Evolutionary conservation across 2,113 vertebrate genomes (phyloP).

Genomic region (Hippocampus barbouri): DNA sequence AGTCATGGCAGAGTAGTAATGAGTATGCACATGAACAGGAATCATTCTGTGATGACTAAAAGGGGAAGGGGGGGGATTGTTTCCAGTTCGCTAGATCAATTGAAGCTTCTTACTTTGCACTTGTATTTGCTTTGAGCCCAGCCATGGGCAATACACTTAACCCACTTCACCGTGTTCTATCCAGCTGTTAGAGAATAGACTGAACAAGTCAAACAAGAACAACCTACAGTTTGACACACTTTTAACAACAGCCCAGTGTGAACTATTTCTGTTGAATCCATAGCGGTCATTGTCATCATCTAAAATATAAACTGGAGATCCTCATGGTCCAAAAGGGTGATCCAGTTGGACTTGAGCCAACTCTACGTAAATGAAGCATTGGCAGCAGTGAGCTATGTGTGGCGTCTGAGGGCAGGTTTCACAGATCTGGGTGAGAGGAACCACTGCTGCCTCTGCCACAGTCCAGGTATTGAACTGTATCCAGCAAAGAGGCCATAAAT

Average conservation of each 20-base stretch:
- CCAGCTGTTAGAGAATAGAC: slow-evolving; percentile 25
- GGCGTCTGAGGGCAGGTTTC: slow-evolving; percentile 43
- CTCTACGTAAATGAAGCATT: slow-evolving; percentile 55
- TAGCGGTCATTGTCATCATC: slow-evolving; percentile 41
- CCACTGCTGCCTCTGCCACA: slow-evolving; percentile 19
- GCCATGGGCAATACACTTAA: slow-evolving; percentile 51
- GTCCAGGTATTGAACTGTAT: slow-evolving; percentile 47
- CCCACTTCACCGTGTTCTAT: slow-evolving; percentile 32
- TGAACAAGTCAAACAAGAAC: slow-evolving; percentile 49
- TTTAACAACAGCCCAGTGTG: slow-evolving; percentile 30
- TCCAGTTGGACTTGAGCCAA: slow-evolving; percentile 57
- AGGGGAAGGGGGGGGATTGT: slow-evolving; percentile 20
- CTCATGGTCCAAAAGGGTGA: slow-evolving; percentile 45
- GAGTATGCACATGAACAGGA: slow-evolving; percentile 14
- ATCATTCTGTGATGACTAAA: slow-evolving; percentile 28
- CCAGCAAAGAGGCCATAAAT: slow-evolving; percentile 59
- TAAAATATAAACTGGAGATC: slow-evolving; percentile 52
- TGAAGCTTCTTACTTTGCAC: slow-evolving; percentile 26
- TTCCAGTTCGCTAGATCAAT: slow-evolving; percentile 35
- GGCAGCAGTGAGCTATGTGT: slow-evolving; percentile 51
- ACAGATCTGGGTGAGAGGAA: slow-evolving; percentile 31
- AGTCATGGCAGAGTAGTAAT: background rate
- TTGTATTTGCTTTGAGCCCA: slow-evolving; percentile 25
- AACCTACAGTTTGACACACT: slow-evolving; percentile 15
- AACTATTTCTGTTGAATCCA: slow-evolving; percentile 12